phyloP scores from a whole-genome alignment of 2,797 vertebrate genomes.

The Chromis chromis region DNA sequence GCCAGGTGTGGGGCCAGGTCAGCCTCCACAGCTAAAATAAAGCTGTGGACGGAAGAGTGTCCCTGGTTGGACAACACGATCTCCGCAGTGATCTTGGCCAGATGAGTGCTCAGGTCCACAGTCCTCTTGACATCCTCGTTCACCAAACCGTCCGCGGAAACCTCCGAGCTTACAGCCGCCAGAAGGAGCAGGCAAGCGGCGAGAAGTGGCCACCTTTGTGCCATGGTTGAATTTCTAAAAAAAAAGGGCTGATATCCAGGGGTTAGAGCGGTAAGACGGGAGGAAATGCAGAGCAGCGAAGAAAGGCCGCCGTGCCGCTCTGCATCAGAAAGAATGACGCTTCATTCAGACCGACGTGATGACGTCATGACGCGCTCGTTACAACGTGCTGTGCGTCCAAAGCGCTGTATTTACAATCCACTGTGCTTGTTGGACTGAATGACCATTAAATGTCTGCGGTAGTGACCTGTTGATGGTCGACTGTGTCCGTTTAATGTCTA shows the following conservation, averaged over 20 bases:
- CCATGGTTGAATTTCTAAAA: constrained; percentile 75
- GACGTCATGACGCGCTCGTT: constrained; percentile 56
- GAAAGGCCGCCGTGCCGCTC: constrained; percentile 78
- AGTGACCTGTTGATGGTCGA: too few relatives aligned
- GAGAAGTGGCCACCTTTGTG: constrained; percentile 39
- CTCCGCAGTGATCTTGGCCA: constrained; percentile 93
- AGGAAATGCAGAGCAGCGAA: constrained; percentile 63
- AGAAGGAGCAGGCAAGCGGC: constrained; percentile 69
- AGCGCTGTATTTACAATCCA: too few relatives aligned
- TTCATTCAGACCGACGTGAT: constrained; percentile 73
- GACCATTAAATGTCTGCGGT: too few relatives aligned
- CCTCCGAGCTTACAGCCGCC: constrained; percentile 48
- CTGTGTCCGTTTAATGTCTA: too few relatives aligned
- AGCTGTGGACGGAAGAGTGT: constrained; percentile 82
- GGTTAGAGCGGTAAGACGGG: background rate
- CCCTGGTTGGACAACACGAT: constrained; percentile 89
- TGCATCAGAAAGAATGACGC: constrained; percentile 84
- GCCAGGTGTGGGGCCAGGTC: constrained; percentile 90
- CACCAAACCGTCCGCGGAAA: constrained; percentile 81
- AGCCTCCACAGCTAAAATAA: constrained; percentile 90
- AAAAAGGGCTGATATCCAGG: constrained; percentile 5
- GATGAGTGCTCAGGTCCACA: constrained; percentile 92
- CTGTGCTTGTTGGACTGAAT: too few relatives aligned
- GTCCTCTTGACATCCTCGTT: constrained; percentile 94
- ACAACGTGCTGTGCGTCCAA: constrained; percentile 7